A percentile compares a stretch with the other conserved stretches of the same genome.
Conservation (phyloP, 1,140 invertebrate species). For the Choristoneura fumiferana region DNA sequence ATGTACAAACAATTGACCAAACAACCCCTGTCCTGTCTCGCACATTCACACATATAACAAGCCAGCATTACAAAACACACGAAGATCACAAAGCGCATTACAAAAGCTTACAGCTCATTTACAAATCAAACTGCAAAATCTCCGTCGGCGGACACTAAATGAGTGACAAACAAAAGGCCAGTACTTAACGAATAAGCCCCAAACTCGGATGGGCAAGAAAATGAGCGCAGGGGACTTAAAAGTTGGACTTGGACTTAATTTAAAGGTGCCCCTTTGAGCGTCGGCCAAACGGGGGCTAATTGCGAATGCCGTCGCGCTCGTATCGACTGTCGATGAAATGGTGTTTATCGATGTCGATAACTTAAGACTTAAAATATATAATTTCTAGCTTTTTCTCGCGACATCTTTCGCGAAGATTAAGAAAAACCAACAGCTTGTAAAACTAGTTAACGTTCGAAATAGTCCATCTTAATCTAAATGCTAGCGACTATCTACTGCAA, state of each 20-base stretch:
- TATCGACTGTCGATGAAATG: constrained; percentile 47
- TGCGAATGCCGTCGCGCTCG: constrained; percentile 33
- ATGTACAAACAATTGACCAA: too few species aligned
- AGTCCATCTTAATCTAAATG: too few species aligned
- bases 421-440: too few species aligned
- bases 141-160: constrained; percentile 29
- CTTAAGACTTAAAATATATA: too few species aligned
- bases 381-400: too few species aligned
- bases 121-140: constrained; percentile 13
- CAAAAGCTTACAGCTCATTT: background rate
- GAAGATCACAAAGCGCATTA: background rate
- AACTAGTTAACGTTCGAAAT: too few species aligned
- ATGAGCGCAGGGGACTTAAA: constrained; percentile 73
- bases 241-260: constrained; percentile 75
- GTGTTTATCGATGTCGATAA: constrained; percentile 11
- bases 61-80: background rate
- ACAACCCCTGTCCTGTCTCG: too few species aligned
- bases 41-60: too few species aligned
- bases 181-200: constrained; percentile 71
- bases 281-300: constrained; percentile 54
- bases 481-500: too few species aligned
- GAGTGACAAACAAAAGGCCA: constrained; percentile 50
- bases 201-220: constrained; percentile 68
- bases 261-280: constrained; percentile 64
- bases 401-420: too few species aligned